These are phyloP conservation scores for Xiphorhynchus elegans DNA, from an alignment of 2,113 vertebrate species.

Conservation along the genomic window DNA sequence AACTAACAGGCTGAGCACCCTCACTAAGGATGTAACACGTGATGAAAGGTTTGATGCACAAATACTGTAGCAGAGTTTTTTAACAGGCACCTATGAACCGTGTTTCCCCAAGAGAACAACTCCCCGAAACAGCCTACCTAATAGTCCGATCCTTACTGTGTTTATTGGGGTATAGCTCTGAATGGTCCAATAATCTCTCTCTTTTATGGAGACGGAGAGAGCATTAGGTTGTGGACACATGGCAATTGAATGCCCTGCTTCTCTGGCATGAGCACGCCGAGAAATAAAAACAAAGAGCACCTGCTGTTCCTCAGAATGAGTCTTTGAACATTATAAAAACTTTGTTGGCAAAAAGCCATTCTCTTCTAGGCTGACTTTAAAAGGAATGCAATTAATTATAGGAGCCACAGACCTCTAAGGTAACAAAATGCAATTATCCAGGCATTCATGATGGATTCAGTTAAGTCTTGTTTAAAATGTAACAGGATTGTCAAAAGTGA, in stretches of 20 bases:
- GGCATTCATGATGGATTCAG: conserved; percentile 8
- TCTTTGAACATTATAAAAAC: conserved; percentile 58
- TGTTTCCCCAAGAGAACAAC: conserved; percentile 17
- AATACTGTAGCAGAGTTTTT: conserved; percentile 16
- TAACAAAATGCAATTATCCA: conserved; percentile 43
- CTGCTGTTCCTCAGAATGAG: conserved; percentile 52
- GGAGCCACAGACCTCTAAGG: conserved; percentile 6
- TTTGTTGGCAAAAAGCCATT: conserved; percentile 43
- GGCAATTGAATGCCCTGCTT: conserved; percentile 59
- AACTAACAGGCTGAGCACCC: conserved; percentile 32
- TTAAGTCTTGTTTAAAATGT: conserved; percentile 40
- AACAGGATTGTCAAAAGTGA: conserved; percentile 17
- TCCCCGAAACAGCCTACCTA: not conserved
- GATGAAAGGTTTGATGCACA: conserved; percentile 15
- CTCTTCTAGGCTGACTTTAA: conserved; percentile 32
- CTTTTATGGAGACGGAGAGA: conserved; percentile 38
- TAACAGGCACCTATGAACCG: not conserved
- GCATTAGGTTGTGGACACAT: conserved; percentile 55
- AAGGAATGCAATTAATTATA: conserved; percentile 51
- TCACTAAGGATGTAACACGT: not conserved
- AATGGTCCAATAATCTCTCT: not conserved
- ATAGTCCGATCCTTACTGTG: not conserved
- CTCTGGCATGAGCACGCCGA: conserved; percentile 36
- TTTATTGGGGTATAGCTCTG: not conserved
- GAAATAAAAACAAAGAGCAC: conserved; percentile 64